A percentile compares a stretch with the other conserved stretches of the same genome.
Evolutionary conservation across 2,797 vertebrate genomes (phyloP).

Genomic region (Clarias fuscus): DNA sequence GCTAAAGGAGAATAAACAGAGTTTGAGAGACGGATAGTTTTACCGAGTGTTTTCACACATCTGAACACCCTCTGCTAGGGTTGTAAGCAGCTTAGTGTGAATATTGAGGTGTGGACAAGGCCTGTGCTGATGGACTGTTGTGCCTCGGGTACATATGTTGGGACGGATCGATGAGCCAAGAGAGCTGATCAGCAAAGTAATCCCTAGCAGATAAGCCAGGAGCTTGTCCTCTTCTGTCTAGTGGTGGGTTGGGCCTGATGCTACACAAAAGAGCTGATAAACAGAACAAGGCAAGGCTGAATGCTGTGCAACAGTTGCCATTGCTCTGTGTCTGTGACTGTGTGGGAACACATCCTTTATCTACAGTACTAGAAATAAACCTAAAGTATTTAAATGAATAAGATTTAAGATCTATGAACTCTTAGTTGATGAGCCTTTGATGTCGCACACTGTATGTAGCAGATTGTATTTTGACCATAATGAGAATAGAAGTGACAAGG

Average conservation of each 20-base stretch:
- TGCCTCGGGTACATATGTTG: constrained; percentile 14
- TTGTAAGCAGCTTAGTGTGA: neutral
- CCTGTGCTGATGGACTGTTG: neutral
- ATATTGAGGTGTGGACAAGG: neutral
- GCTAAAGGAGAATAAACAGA: neutral
- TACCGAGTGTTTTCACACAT: neutral
- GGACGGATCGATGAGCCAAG: constrained; percentile 1
- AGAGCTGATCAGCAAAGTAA: constrained; percentile 35
- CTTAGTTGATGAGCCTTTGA: no score
- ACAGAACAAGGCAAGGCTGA: constrained; percentile 7
- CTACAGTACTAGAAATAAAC: neutral
- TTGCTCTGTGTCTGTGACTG: neutral
- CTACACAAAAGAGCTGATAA: constrained; percentile 34
- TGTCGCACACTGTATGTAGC: no score
- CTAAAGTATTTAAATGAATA: neutral
- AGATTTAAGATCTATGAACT: neutral
- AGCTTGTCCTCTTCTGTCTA: constrained; percentile 25
- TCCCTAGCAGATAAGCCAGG: constrained; percentile 20
- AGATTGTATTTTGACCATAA: no score
- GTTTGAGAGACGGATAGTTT: neutral
- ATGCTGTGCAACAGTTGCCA: constrained; percentile 4
- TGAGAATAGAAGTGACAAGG: no score
- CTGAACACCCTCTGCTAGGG: neutral
- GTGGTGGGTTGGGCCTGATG: constrained; percentile 6
- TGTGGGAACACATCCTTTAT: neutral